Conservation (phyloP, 2,888 invertebrate genomes). For the Callyntrura guangdongensis region DNA sequence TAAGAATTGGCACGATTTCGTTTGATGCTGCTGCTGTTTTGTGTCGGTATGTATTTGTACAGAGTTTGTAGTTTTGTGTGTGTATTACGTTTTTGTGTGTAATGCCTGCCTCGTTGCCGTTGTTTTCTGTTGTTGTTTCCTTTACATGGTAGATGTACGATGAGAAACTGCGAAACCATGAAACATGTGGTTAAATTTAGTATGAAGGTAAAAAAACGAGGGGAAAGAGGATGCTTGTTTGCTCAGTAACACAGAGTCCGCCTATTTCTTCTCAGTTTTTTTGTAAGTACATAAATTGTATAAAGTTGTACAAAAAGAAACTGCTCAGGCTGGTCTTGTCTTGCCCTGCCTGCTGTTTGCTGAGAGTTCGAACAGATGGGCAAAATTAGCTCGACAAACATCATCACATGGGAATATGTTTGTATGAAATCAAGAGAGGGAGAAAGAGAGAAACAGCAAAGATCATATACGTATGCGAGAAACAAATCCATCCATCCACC, state of each 20-base stretch:
- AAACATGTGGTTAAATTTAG: constrained; percentile 78
- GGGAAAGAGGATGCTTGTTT: constrained; percentile 43
- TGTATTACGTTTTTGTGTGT: neutral
- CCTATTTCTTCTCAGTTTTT: constrained; percentile 16
- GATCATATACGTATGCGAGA: constrained; percentile 57
- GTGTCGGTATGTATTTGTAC: neutral
- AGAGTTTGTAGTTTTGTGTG: neutral
- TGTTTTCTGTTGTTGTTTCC: neutral
- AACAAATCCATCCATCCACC: constrained; percentile 7
- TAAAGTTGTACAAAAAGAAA: neutral
- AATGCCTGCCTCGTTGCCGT: constrained; percentile 20
- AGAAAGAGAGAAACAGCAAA: constrained; percentile 47
- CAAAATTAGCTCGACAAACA: constrained; percentile 80
- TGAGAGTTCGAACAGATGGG: constrained; percentile 81
- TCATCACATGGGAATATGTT: constrained; percentile 72
- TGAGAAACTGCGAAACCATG: constrained; percentile 53
- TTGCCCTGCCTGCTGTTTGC: constrained; percentile 54
- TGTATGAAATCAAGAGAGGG: constrained; percentile 48
- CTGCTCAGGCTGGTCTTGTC: constrained; percentile 7
- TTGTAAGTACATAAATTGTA: neutral
- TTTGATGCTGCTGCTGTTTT: constrained; percentile 37
- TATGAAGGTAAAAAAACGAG: constrained; percentile 58
- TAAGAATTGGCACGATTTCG: constrained; percentile 62
- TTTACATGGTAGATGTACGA: constrained; percentile 14
- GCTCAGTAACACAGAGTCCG: neutral